Evolutionary conservation across 2,888 invertebrate genomes (phyloP).

Genomic region (Leucophenga maculata): DNA sequence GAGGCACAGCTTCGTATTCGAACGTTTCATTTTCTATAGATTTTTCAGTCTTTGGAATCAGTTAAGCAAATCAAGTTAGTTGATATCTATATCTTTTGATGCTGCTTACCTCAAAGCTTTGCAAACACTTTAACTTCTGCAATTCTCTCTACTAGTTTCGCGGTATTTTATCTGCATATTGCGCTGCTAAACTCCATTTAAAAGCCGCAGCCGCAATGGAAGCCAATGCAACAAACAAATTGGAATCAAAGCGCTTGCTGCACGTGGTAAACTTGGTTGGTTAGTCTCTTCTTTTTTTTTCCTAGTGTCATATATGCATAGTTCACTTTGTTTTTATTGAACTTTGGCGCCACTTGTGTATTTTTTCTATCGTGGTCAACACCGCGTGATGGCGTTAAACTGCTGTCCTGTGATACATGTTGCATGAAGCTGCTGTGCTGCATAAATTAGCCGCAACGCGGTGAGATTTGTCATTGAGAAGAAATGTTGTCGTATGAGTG

Average conservation of each 20-base stretch:
- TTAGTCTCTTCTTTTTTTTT: not conserved
- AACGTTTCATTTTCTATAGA: too few species aligned
- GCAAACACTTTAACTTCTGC: not conserved
- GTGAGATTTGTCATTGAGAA: not conserved
- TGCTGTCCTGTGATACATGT: slow-evolving; percentile 3
- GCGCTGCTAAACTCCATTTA: not conserved
- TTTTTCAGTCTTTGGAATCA: too few species aligned
- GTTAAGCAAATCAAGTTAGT: too few species aligned
- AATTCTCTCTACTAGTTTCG: not conserved
- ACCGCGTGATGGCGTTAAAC: slow-evolving; percentile 7
- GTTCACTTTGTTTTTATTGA: not conserved
- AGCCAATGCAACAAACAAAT: not conserved
- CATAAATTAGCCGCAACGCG: slow-evolving; percentile 11
- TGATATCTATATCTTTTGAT: too few species aligned
- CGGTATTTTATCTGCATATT: not conserved
- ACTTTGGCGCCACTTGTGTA: not conserved
- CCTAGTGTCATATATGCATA: not conserved
- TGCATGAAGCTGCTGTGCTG: not conserved
- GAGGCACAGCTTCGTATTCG: too few species aligned
- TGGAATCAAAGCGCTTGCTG: not conserved
- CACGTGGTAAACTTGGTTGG: not conserved
- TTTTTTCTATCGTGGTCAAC: not conserved
- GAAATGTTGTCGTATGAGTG: not conserved
- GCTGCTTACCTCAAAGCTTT: too few species aligned
- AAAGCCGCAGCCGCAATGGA: not conserved